These are phyloP conservation scores for Cirrhinus mrigala DNA, from an alignment of 2,797 vertebrate species.

Conservation along the genomic window DNA sequence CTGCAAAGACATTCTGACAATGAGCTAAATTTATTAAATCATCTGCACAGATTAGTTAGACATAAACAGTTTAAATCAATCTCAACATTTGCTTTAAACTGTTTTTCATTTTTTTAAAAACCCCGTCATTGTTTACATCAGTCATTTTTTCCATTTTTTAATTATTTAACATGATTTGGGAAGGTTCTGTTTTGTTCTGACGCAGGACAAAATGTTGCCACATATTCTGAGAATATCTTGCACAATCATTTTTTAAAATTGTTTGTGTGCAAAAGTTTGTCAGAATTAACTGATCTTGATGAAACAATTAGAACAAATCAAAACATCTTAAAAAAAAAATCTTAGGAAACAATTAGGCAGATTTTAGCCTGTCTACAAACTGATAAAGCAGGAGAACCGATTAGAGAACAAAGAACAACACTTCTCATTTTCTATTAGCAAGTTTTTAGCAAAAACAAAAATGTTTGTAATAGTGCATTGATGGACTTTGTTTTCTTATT, in stretches of 20 bases:
- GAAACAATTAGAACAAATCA: conserved; percentile 22
- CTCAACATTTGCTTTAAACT: not conserved
- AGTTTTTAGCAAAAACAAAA: not conserved
- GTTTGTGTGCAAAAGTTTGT: not conserved
- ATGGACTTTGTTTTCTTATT: not conserved
- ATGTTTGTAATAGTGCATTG: not conserved
- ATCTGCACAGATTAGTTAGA: not conserved
- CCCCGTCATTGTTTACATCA: not conserved
- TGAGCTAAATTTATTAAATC: not conserved
- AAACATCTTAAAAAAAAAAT: conserved; percentile 14
- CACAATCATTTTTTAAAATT: not conserved
- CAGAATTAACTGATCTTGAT: conserved; percentile 2
- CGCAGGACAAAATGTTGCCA: conserved; percentile 9
- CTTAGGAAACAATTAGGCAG: not conserved
- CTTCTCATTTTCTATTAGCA: not conserved
- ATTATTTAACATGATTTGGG: not conserved
- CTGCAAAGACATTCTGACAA: not conserved
- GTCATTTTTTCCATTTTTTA: not conserved
- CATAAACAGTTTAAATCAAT: not conserved
- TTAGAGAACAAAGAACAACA: not conserved
- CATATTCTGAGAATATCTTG: not conserved
- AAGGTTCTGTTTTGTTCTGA: not conserved
- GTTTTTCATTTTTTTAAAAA: no score
- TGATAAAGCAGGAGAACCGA: not conserved
- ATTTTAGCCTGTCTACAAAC: conserved; percentile 8